A percentile compares a stretch with the other conserved stretches of the same genome.
phyloP scores from a whole-genome alignment of 1,140 invertebrate genomes.

The Hydropsyche tenuis region DNA sequence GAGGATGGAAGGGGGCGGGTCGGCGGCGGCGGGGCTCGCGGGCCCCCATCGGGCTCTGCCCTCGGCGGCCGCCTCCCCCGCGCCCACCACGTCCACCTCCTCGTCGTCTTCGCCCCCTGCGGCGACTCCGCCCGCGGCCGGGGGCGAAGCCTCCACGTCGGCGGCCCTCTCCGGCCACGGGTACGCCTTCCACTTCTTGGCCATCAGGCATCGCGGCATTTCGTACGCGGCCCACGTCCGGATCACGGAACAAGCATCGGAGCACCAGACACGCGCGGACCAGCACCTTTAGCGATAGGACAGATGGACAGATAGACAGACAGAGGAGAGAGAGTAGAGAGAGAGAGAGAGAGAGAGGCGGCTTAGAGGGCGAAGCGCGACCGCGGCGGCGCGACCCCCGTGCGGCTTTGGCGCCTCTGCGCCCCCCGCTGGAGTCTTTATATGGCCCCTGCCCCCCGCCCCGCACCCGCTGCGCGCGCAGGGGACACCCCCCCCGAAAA shows the following conservation, averaged over 20 bases:
- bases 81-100: slow-evolving; percentile 85
- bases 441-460: slow-evolving; percentile 47
- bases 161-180: slow-evolving; percentile 73
- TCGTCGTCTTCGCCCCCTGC: slow-evolving; percentile 61
- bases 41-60: slow-evolving; percentile 60
- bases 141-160: not conserved
- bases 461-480: slow-evolving; percentile 41
- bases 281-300: slow-evolving; percentile 58
- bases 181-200: slow-evolving; percentile 89
- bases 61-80: slow-evolving; percentile 63
- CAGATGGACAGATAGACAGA: slow-evolving; percentile 59
- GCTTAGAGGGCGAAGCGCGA: slow-evolving; percentile 56
- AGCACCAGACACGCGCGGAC: slow-evolving; percentile 58
- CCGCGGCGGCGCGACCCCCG: slow-evolving; percentile 60
- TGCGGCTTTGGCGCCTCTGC: slow-evolving; percentile 60
- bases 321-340: slow-evolving; percentile 58
- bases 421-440: slow-evolving; percentile 58
- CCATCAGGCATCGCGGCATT: slow-evolving; percentile 88
- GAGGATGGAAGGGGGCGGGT: slow-evolving; percentile 61
- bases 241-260: slow-evolving; percentile 39
- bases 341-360: slow-evolving; percentile 60
- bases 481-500: slow-evolving; percentile 42
- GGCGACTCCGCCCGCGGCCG: not conserved
- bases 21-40: slow-evolving; percentile 61
- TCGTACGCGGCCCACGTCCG: slow-evolving; percentile 53